A percentile compares a stretch with the other conserved stretches of the same genome.
Conservation (phyloP, 2,113 vertebrate genomes). For the Daboia siamensis region DNA sequence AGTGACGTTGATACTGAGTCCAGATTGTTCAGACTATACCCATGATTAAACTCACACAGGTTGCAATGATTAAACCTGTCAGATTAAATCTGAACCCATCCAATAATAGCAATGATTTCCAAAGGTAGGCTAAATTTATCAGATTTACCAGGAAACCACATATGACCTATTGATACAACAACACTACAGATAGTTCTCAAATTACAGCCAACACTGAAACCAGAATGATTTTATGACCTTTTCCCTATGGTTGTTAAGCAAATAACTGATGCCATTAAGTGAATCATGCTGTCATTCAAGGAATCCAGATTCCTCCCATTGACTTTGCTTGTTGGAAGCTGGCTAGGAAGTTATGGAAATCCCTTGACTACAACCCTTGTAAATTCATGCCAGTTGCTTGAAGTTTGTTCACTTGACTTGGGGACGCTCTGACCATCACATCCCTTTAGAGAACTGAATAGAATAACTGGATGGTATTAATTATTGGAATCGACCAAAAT, state of each 20-base stretch:
- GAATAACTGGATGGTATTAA: constrained; percentile 33
- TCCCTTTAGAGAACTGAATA: constrained; percentile 30
- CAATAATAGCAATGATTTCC: not conserved
- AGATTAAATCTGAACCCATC: not conserved
- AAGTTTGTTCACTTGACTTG: too few species aligned
- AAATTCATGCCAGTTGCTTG: too few species aligned
- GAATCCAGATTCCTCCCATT: too few species aligned
- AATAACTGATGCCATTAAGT: too few species aligned
- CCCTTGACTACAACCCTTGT: too few species aligned
- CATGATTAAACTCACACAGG: not conserved
- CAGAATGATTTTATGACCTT: too few species aligned
- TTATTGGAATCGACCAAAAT: constrained; percentile 45
- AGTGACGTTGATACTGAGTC: not conserved
- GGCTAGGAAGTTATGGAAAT: too few species aligned
- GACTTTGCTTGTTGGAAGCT: too few species aligned
- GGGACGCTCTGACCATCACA: not conserved
- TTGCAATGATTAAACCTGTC: not conserved
- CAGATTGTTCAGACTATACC: not conserved
- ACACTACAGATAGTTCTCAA: not conserved
- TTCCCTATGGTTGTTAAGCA: too few species aligned
- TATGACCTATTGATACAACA: not conserved
- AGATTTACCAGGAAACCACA: not conserved
- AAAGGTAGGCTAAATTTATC: not conserved
- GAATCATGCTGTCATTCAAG: too few species aligned
- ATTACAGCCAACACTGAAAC: too few species aligned